Evolutionary conservation across 2,113 vertebrate species (phyloP), one percentile per base, ranked within the genome.

Genomic region (Tenebrosternarchus preto): DNA sequence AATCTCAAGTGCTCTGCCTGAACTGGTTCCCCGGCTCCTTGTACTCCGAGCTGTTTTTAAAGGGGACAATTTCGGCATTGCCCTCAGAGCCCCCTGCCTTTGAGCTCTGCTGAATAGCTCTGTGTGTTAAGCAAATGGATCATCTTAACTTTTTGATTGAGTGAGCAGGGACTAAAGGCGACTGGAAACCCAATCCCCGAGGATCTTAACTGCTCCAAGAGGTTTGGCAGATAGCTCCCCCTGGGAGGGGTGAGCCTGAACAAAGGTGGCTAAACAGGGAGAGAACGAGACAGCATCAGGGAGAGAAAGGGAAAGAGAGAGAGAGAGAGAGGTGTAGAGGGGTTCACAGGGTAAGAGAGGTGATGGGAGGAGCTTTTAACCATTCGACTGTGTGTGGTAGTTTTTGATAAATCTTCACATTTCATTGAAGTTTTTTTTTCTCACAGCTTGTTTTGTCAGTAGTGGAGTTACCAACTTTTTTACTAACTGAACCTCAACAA

Each of bases 51-150:
- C 74, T 84, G 85, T 76, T 86, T 83, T 86, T 71, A 73, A 86
- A 76, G 71, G 79, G 86, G 82, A 80, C 82, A 77, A 78, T 77
- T 87, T 75, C 68, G 69, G 79, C 77, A 77, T 83, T 80, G 75
- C 83, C 61, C 77, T 73, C 71, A 73, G 82, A 74, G 91, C 90
- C 89, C 88, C 68, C 85, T 86, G 90, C 89, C 88, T 91, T 92
- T 90, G 89, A 92, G 92, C 74, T 88, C 87, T 81, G 71, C 89
- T 93, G 90, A 93, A 93, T 91, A 87, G 90, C 80, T 86, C 90
- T 89, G 91, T 92, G 92, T 93, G 92, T 93, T 92, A 90, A 93
- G 92, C 91, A 92, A 92, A 94, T 92, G 90, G 92, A 92, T 92
- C 91, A 91, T 93, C 91, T 92, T 93, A 93, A 92, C 92, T 91